phyloP scores from a whole-genome alignment of 2,888 invertebrate genomes.

The Diplolepis rosae region DNA sequence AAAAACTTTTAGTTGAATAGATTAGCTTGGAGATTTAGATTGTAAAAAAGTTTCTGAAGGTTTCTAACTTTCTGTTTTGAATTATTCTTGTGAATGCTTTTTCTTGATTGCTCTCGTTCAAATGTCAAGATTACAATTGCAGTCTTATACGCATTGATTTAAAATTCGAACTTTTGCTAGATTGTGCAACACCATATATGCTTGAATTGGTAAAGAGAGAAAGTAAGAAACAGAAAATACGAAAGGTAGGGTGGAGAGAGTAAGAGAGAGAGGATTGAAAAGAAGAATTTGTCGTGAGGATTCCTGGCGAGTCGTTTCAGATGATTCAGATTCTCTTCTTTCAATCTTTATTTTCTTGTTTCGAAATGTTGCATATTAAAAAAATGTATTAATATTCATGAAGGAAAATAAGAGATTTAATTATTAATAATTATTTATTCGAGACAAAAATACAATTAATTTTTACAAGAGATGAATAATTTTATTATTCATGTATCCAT shows the following conservation, averaged over 20 bases:
- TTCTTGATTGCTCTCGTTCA: too few species aligned
- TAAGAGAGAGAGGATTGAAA: background rate
- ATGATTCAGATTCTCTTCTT: background rate
- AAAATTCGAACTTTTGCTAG: background rate
- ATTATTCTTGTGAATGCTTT: too few species aligned
- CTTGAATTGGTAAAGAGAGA: background rate
- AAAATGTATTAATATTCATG: too few species aligned
- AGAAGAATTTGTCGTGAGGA: background rate
- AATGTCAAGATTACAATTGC: background rate
- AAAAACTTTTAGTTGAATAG: too few species aligned
- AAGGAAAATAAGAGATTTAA: too few species aligned
- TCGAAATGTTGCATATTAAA: background rate
- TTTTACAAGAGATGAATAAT: too few species aligned
- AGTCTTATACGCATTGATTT: background rate
- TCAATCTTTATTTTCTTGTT: background rate
- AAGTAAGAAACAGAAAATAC: background rate
- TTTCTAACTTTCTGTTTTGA: too few species aligned
- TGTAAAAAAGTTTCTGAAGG: too few species aligned
- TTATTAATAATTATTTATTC: too few species aligned
- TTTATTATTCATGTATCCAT: too few species aligned
- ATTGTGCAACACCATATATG: background rate
- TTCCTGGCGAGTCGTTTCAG: constrained; percentile 6
- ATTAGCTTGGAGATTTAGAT: too few species aligned
- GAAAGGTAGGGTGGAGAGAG: background rate
- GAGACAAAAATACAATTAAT: too few species aligned